A percentile compares a stretch with the other conserved stretches of the same genome.
phyloP scores from a whole-genome alignment of 2,888 invertebrate genomes.

The Sarcophaga caerulescens region DNA sequence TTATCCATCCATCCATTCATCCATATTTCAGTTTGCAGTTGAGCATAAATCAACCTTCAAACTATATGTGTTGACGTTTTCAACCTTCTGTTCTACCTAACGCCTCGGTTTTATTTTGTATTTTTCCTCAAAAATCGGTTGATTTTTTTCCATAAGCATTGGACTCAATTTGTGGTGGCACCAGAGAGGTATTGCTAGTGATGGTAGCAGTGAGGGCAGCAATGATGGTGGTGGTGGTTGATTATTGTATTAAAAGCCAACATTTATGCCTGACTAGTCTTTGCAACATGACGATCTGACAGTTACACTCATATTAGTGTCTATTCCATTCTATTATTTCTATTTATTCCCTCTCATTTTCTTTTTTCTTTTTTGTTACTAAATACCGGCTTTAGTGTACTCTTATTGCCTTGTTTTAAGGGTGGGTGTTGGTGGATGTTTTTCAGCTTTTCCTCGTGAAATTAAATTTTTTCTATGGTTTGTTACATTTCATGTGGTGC shows the following conservation, averaged over 20 bases:
- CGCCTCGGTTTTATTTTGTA: conserved; percentile 49
- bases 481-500: not conserved
- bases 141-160: conserved; percentile 23
- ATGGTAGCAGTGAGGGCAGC: not conserved
- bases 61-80: conserved; percentile 34
- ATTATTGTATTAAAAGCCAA: conserved; percentile 15
- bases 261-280: conserved; percentile 56
- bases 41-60: conserved; percentile 66
- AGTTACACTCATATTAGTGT: conserved; percentile 57
- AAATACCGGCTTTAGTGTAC: not conserved
- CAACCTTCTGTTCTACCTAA: conserved; percentile 10
- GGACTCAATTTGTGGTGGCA: conserved; percentile 30
- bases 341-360: conserved; percentile 21
- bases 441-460: not conserved
- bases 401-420: not conserved
- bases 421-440: conserved; percentile 12
- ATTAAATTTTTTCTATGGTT: conserved; percentile 25
- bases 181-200: not conserved
- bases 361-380: not conserved
- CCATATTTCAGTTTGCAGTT: conserved; percentile 6
- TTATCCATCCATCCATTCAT: conserved; percentile 2
- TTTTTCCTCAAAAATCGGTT: conserved; percentile 40
- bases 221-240: conserved; percentile 22
- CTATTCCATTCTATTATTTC: not conserved
- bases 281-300: conserved; percentile 57